Evolutionary conservation across 1,140 invertebrate genomes (phyloP).

Genomic region (Muscidifurax raptorellus): DNA sequence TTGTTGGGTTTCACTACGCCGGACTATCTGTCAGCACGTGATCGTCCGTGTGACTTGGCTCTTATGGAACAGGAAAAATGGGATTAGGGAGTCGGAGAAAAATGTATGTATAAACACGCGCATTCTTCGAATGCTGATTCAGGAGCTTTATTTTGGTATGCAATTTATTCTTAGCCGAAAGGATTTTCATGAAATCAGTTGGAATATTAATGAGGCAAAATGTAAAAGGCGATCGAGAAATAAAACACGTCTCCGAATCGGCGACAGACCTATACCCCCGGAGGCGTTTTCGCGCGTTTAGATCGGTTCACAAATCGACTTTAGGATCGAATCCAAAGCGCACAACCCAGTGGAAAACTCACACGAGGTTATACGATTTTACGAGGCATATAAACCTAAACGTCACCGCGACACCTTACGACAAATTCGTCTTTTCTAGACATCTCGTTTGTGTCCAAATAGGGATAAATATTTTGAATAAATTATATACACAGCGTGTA

Average conservation of each 20-base stretch:
- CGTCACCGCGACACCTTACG: constrained; percentile 24
- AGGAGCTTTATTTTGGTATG: neutral
- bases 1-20: neutral
- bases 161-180: neutral
- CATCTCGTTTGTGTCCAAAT: neutral
- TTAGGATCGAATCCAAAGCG: constrained; percentile 34
- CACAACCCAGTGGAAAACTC: constrained; percentile 15
- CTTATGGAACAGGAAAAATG: neutral
- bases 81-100: neutral
- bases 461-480: neutral
- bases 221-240: too few relatives aligned
- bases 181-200: neutral
- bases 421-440: constrained; percentile 2
- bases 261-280: neutral
- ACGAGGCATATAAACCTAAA: constrained; percentile 55
- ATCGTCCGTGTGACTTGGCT: neutral
- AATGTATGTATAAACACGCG: neutral
- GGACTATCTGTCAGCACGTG: neutral
- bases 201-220: too few relatives aligned
- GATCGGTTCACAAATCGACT: neutral
- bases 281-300: neutral
- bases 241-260: neutral
- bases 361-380: constrained; percentile 42
- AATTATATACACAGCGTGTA: neutral
- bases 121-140: neutral